phyloP scores from a whole-genome alignment of 2,113 vertebrate genomes.

The Neolamprologus ventralis region DNA sequence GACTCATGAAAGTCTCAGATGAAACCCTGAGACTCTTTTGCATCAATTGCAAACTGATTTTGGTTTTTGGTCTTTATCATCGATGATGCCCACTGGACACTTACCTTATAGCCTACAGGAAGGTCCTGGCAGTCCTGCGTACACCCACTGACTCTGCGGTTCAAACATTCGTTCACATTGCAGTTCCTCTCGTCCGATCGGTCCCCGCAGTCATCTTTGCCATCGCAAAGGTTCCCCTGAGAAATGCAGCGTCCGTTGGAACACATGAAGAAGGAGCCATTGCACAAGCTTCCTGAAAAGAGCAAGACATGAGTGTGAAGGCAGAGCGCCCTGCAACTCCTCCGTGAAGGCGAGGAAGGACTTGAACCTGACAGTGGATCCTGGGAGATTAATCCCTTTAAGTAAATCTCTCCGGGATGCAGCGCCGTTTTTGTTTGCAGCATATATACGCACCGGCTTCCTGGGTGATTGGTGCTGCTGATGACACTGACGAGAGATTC shows the following conservation, averaged over 20 bases:
- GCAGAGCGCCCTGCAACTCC: not conserved
- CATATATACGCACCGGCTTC: not conserved
- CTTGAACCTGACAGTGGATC: not conserved
- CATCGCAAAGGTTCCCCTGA: constrained; percentile 80
- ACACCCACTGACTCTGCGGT: constrained; percentile 90
- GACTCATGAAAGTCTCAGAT: not conserved
- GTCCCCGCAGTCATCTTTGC: constrained; percentile 87
- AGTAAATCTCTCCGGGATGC: not conserved
- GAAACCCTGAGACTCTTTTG: not conserved
- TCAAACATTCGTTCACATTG: constrained; percentile 91
- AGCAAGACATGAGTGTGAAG: constrained; percentile 20
- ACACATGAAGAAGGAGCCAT: constrained; percentile 97
- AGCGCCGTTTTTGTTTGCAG: not conserved
- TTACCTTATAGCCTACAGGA: constrained; percentile 90
- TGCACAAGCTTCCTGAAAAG: constrained; percentile 93
- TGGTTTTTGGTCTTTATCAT: not conserved
- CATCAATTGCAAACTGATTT: not conserved
- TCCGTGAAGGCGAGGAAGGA: not conserved
- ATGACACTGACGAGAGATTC: constrained; percentile 50
- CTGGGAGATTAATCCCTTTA: constrained; percentile 7
- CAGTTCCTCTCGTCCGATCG: constrained; percentile 92
- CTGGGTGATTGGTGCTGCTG: not conserved
- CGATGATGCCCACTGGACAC: not conserved
- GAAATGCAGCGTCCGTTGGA: constrained; percentile 93
- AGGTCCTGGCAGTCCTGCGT: constrained; percentile 96